Evolutionary conservation across 1,140 invertebrate genomes (phyloP).

Genomic region (Drosophila sulfurigaster): DNA sequence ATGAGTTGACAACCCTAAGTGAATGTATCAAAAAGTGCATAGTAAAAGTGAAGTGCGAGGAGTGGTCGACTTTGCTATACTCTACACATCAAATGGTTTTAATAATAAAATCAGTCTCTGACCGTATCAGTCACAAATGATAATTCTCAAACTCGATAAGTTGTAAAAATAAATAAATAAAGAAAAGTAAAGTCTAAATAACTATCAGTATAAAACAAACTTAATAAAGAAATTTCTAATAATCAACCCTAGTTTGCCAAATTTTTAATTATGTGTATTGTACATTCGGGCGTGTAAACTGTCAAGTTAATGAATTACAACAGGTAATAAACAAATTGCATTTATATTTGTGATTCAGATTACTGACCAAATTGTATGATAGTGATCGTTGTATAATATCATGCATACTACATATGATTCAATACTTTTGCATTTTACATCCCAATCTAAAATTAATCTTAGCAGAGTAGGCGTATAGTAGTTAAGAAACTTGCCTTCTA

Average conservation of each 20-base stretch:
- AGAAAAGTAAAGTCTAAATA: too few relatives aligned
- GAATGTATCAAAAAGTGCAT: constrained; percentile 22
- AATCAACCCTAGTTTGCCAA: too few relatives aligned
- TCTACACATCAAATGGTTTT: constrained; percentile 1
- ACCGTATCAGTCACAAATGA: too few relatives aligned
- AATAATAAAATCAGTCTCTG: not conserved
- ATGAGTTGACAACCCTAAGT: constrained; percentile 30
- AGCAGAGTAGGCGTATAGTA: not conserved
- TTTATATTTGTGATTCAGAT: not conserved
- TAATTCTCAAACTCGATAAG: too few relatives aligned
- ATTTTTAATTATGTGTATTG: too few relatives aligned
- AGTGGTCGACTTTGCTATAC: constrained; percentile 24
- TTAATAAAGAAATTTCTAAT: too few relatives aligned
- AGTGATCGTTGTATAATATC: constrained; percentile 4
- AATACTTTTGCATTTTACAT: not conserved
- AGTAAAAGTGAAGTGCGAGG: constrained; percentile 28
- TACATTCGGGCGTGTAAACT: too few relatives aligned
- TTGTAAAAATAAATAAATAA: not conserved
- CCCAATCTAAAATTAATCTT: too few relatives aligned
- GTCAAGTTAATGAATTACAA: not conserved
- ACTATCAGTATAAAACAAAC: too few relatives aligned
- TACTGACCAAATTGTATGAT: not conserved
- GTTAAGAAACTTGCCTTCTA: not conserved
- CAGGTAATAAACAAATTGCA: not conserved
- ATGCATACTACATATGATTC: constrained; percentile 5